Evolutionary conservation across 2,113 vertebrate species (phyloP).

Genomic region (Mus spicilegus): DNA sequence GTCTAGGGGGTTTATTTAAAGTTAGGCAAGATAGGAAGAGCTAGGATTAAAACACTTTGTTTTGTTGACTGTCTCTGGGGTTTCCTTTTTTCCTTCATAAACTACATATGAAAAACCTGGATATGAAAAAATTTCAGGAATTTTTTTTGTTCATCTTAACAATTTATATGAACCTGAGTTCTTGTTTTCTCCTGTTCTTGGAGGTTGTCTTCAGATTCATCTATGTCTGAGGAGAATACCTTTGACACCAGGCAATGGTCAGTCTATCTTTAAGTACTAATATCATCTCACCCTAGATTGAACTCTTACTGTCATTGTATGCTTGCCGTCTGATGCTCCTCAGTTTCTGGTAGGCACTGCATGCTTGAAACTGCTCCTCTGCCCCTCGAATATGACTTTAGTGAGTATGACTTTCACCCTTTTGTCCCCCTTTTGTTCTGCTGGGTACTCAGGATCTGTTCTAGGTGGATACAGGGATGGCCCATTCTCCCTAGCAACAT

Average conservation of each 20-base stretch:
- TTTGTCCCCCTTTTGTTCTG: neutral
- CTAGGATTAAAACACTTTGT: neutral
- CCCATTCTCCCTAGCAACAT: neutral
- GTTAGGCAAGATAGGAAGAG: neutral
- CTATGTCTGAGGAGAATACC: neutral
- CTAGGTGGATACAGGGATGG: neutral
- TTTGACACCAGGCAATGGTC: neutral
- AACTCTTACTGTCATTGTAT: neutral
- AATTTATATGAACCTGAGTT: neutral
- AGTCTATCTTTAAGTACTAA: neutral
- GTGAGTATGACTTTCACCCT: neutral
- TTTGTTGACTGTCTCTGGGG: neutral
- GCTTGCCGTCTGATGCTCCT: neutral
- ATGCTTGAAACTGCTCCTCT: neutral
- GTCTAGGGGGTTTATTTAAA: constrained; percentile 20
- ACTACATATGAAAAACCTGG: neutral
- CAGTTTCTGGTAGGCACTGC: neutral
- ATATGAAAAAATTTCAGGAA: constrained; percentile 9
- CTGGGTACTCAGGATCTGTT: neutral
- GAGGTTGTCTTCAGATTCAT: neutral
- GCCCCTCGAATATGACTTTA: neutral
- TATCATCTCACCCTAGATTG: neutral
- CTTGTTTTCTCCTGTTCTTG: neutral
- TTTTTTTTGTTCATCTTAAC: neutral
- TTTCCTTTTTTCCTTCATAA: constrained; percentile 14